Conservation (phyloP, 1,140 invertebrate genomes). For the Mactra quadrangularis region DNA sequence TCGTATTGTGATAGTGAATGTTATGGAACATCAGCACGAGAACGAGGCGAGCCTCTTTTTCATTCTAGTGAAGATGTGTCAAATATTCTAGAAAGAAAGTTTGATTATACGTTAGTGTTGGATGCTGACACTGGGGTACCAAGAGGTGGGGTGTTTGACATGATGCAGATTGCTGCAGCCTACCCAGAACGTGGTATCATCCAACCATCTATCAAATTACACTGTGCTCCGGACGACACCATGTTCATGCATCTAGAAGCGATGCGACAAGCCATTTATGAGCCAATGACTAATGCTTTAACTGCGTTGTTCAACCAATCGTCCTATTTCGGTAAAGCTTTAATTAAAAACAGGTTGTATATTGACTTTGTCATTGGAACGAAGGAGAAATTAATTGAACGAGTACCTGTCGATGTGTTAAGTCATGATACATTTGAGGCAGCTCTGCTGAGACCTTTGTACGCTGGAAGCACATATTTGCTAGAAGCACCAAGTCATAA, state of each 20-base stretch:
- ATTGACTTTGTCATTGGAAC: slow-evolving; percentile 76
- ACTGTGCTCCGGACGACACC: slow-evolving; percentile 66
- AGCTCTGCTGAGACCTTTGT: slow-evolving; percentile 74
- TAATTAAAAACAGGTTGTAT: slow-evolving; percentile 78
- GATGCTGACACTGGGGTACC: slow-evolving; percentile 62
- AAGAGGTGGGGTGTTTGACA: slow-evolving; percentile 47
- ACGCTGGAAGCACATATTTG: slow-evolving; percentile 73
- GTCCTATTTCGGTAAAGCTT: slow-evolving; percentile 79
- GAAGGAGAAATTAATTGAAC: slow-evolving; percentile 73
- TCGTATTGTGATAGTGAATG: slow-evolving; percentile 58
- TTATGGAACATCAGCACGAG: slow-evolving; percentile 57
- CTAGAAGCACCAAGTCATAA: slow-evolving; percentile 77
- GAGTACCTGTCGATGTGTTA: slow-evolving; percentile 78
- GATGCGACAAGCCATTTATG: slow-evolving; percentile 76
- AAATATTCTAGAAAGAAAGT: slow-evolving; percentile 64
- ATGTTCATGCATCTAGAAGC: slow-evolving; percentile 78
- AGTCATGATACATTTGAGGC: slow-evolving; percentile 81
- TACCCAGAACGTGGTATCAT: slow-evolving; percentile 62
- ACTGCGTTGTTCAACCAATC: slow-evolving; percentile 75
- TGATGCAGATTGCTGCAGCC: slow-evolving; percentile 59
- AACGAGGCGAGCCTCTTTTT: slow-evolving; percentile 58
- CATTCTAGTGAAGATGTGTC: slow-evolving; percentile 56
- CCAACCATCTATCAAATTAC: slow-evolving; percentile 62
- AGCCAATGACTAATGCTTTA: slow-evolving; percentile 77
- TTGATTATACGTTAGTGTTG: slow-evolving; percentile 63